Evolutionary conservation across 2,113 vertebrate species (phyloP).

Genomic region (Pithys albifrons): DNA sequence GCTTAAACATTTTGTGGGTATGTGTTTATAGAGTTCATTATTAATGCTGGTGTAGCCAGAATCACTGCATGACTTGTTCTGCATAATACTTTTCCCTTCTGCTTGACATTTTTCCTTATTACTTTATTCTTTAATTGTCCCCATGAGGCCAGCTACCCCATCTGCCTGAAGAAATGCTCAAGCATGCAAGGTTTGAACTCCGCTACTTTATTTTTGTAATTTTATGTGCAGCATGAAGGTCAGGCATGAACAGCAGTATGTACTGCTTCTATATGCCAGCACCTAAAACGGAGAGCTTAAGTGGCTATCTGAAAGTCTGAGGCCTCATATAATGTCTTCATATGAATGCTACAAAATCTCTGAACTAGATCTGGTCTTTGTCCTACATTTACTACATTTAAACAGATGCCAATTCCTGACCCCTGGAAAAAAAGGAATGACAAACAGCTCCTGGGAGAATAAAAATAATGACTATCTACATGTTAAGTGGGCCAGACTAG

Average conservation of each 20-base stretch:
- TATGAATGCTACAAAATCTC: neutral
- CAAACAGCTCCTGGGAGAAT: neutral
- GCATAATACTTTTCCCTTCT: conserved; percentile 38
- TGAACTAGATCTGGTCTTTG: neutral
- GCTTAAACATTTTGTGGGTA: conserved; percentile 42
- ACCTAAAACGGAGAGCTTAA: neutral
- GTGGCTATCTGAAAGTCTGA: neutral
- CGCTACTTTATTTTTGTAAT: conserved; percentile 14
- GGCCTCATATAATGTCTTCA: neutral
- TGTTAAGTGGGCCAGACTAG: neutral
- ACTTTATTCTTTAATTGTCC: conserved; percentile 61
- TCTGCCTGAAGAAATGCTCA: conserved; percentile 32
- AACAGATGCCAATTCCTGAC: neutral
- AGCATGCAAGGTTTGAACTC: conserved; percentile 18
- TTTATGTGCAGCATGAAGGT: conserved; percentile 19
- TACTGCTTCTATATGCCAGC: neutral
- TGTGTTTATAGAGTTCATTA: conserved; percentile 35
- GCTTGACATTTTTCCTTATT: conserved; percentile 63
- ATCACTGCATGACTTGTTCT: conserved; percentile 23
- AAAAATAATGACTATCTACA: neutral
- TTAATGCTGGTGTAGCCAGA: conserved; percentile 26
- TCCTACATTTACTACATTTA: neutral
- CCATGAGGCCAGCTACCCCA: conserved; percentile 39
- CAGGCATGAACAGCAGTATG: conserved; percentile 6
- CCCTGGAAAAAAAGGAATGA: neutral